A percentile compares a stretch with the other conserved stretches of the same genome.
Conservation (phyloP, 2,888 invertebrate genomes). For the Spialia ferax region DNA sequence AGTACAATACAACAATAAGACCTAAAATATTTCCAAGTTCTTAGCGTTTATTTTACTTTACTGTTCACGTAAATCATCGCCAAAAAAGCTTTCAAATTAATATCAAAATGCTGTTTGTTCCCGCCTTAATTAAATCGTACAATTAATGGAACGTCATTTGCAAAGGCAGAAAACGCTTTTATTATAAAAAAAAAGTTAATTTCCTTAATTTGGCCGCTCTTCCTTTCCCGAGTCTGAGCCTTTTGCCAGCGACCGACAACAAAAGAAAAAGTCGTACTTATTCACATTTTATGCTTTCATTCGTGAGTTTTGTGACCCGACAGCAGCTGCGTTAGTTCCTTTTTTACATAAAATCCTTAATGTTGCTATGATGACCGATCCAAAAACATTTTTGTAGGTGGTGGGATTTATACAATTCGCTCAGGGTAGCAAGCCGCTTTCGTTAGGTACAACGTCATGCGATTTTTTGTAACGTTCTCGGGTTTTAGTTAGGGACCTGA, state of each 20-base stretch:
- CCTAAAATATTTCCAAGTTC: background rate
- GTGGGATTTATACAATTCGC: background rate
- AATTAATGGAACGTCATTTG: constrained; percentile 80
- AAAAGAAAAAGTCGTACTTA: constrained; percentile 61
- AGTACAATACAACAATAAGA: background rate
- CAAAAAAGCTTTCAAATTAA: constrained; percentile 37
- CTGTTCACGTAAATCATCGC: constrained; percentile 20
- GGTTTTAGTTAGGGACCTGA: no score
- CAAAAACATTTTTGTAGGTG: background rate
- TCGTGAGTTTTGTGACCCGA: constrained; percentile 38
- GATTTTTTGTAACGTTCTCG: no score
- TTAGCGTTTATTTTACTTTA: constrained; percentile 6
- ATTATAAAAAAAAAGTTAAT: constrained; percentile 75
- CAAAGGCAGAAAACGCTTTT: constrained; percentile 64
- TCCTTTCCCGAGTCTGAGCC: constrained; percentile 64
- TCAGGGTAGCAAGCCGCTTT: no score
- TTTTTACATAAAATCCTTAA: constrained; percentile 24
- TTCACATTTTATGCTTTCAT: constrained; percentile 62
- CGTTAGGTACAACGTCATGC: no score
- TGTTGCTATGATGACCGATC: background rate
- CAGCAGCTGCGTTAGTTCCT: constrained; percentile 29
- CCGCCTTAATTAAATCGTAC: constrained; percentile 67
- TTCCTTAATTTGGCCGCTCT: constrained; percentile 77
- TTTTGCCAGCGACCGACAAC: constrained; percentile 62
- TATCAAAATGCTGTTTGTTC: constrained; percentile 39